A percentile compares a stretch with the other conserved stretches of the same genome.
Evolutionary conservation across 2,113 vertebrate genomes (phyloP).

Genomic region (Oncorhynchus mykiss): DNA sequence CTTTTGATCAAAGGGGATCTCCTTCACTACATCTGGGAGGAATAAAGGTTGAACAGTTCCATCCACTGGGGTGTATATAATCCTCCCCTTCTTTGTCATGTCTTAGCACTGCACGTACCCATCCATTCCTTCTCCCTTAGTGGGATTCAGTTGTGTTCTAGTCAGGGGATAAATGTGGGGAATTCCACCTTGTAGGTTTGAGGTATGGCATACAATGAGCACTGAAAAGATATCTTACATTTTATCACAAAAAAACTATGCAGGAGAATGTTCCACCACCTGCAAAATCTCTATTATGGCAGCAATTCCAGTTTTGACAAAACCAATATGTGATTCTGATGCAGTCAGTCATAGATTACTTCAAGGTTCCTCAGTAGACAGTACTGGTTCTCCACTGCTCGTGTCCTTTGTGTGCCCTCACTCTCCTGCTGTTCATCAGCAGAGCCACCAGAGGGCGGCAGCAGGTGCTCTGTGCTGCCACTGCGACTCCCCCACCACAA

Average conservation of each 20-base stretch:
- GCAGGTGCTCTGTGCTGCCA: background rate
- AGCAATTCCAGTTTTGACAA: background rate
- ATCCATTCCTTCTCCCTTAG: background rate
- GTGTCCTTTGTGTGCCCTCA: background rate
- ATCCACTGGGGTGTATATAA: background rate
- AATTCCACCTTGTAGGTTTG: no score
- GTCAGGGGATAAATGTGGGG: no score
- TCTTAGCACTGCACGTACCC: background rate
- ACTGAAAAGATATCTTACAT: no score
- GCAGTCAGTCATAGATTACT: background rate
- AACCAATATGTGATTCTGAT: background rate
- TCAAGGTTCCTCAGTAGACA: background rate
- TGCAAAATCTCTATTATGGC: background rate
- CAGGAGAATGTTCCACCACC: background rate
- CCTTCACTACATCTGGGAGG: background rate
- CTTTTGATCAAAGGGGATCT: background rate
- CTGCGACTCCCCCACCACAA: background rate
- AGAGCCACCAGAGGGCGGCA: background rate
- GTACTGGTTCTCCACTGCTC: slow-evolving; percentile 3
- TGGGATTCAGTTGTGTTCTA: no score
- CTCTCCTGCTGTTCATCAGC: slow-evolving; percentile 2
- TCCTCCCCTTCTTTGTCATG: background rate
- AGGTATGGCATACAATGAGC: no score
- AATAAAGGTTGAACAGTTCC: background rate
- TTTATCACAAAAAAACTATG: no score